A percentile compares a stretch with the other conserved stretches of the same genome.
Evolutionary conservation across 2,113 vertebrate species (phyloP).

Genomic region (Rhodinocichla rosea): DNA sequence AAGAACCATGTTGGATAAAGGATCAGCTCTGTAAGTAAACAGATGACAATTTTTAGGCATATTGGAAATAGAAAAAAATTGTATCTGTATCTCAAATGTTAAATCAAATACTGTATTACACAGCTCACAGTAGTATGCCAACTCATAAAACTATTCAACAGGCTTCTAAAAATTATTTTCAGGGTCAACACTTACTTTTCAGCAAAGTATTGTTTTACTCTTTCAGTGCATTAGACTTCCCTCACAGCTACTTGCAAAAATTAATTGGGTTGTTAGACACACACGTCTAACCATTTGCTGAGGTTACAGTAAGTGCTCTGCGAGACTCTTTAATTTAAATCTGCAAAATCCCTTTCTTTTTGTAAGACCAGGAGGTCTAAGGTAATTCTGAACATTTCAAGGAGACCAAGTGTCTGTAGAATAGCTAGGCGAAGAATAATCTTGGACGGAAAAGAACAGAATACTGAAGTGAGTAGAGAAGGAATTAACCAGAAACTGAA

Average conservation of each 20-base stretch:
- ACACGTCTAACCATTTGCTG: neutral
- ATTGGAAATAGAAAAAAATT: neutral
- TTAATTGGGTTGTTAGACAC: neutral
- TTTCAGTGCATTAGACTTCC: neutral
- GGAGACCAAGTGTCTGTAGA: neutral
- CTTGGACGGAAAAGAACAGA: neutral
- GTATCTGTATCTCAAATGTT: neutral
- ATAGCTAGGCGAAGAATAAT: neutral
- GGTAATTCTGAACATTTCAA: neutral
- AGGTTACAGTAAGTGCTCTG: neutral
- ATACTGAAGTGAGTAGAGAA: neutral
- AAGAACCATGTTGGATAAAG: slow-evolving; percentile 91
- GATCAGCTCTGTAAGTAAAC: slow-evolving; percentile 84
- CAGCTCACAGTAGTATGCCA: neutral
- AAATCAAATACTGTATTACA: neutral
- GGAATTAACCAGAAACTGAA: neutral
- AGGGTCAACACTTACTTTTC: neutral
- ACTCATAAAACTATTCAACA: neutral
- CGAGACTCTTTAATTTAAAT: neutral
- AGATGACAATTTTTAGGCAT: neutral
- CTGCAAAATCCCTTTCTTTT: neutral
- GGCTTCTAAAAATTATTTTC: neutral
- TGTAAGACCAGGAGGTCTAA: neutral
- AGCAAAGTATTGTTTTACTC: neutral
- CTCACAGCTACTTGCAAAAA: neutral